Evolutionary conservation across 1,140 invertebrate species (phyloP), one percentile per base, ranked within the genome.

Genomic region (Rhagoletis zephyria): DNA sequence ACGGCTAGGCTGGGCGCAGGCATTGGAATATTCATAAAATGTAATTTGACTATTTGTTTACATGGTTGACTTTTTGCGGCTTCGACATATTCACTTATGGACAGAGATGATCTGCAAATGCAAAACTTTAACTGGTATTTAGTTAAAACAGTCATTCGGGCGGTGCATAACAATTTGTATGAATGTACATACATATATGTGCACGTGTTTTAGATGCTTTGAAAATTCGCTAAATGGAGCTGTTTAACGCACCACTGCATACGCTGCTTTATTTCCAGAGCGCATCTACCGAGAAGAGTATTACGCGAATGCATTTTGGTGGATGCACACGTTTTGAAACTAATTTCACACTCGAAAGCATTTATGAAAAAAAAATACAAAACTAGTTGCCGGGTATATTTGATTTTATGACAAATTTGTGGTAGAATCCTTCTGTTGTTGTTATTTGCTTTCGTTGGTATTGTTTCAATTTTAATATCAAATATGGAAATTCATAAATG

Each of bases 321-420:
- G 74, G 19, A 56, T 56, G 51, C 48, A 30, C 74, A 56, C 48
- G 48, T 81, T 81, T 81, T 9, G 16, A 81, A 81, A 81, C 74
- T 81, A 81, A 81, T 81, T 81, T 81, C 48, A 81, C 19, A 48
- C 74, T 56, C 45, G 74, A 81, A 56, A 56, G 74, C 42, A 81
- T 30, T 56, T n/a, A 1, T 10, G 6, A 81, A 30, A 1, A 12
- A 19, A 56, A 56, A 56, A 56, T 12, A 19, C 19, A 56, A 56
- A 56, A 56, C 14, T 9, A 4, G 2, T 10, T 63, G 4, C 16
- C 5, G 4, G 4, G 42, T 42, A 48, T 74, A 74, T 45, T 74
- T 45, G 3, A 74, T 74, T n/a, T 16, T 3, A 74, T 74, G 67
- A 74, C 42, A 74, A 74, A 74, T 74, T 48, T 74, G 45, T 74